Percentiles rank a stretch among this genome's conserved stretches.
Conservation (phyloP, 37 sponge, comb jelly and placozoan species). For the Beroe ovata region DNA sequence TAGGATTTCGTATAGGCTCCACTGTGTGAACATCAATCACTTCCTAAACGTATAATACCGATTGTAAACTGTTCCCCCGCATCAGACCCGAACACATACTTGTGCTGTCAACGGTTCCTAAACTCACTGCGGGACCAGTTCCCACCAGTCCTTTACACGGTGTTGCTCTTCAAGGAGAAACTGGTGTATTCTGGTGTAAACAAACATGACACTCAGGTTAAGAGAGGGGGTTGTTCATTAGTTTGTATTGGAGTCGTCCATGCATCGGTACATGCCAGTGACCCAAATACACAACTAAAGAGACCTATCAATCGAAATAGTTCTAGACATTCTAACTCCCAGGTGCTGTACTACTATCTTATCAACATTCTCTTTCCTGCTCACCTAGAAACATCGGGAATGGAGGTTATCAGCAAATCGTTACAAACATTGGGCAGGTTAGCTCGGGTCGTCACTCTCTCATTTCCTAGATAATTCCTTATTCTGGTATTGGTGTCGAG, state of each 20-base stretch:
- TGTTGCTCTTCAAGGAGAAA: slow-evolving; percentile 47
- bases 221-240: too few species aligned
- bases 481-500: neutral
- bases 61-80: too few species aligned
- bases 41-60: too few species aligned
- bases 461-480: too few species aligned
- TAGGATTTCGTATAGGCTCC: too few species aligned
- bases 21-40: too few species aligned
- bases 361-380: slow-evolving; percentile 64
- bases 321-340: too few species aligned
- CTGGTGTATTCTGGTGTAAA: slow-evolving; percentile 19
- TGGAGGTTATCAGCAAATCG: slow-evolving; percentile 62
- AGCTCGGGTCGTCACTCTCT: neutral
- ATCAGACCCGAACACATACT: slow-evolving; percentile 41
- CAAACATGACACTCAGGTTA: slow-evolving; percentile 29
- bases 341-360: slow-evolving; percentile 49
- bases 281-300: too few species aligned
- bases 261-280: too few species aligned
- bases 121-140: slow-evolving; percentile 23
- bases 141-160: slow-evolving; percentile 9
- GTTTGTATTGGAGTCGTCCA: too few species aligned
- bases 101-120: slow-evolving; percentile 51
- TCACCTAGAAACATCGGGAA: slow-evolving; percentile 29
- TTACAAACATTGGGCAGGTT: slow-evolving; percentile 58
- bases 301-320: too few species aligned